Evolutionary conservation across 2,888 invertebrate genomes (phyloP), one percentile per base, ranked within the genome.

Genomic region (Chrysomela aeneicollis): DNA sequence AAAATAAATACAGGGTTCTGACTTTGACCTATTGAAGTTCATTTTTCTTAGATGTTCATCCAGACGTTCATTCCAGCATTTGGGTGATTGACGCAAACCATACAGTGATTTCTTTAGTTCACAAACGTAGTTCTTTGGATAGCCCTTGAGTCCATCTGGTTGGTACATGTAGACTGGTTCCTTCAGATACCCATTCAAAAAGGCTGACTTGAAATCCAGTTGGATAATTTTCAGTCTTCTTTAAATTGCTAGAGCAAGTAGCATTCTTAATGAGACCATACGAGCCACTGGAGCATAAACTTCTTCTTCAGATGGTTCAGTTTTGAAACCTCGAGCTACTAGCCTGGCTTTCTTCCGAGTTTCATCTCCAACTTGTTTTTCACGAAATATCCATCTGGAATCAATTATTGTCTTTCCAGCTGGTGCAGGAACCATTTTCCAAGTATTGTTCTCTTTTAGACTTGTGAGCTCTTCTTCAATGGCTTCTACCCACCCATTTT

Each of bases 311-410:
- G 35, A 30, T 46, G 46, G 69, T 71, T 60, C 53, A 53, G 22
- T 59, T 57, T 63, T 18, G 65, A 69, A 74, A 49, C 71, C 72
- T 15, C 72, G 59, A 53, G 69, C 69, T 49, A 73, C 71, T 64
- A 72, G 58, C 18, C 67, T 30, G n/a, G 67, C 69, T 52, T 69
- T 73, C 51, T 69, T 69, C 9, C 59, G 52, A n/a, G 57, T 19
- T 52, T 50, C 26, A 53, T 65, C 69, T 35, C 67, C 58, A 8
- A 66, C 63, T 46, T 58, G n/a, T 53, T 72, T 72, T 57, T 66
- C 57, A 12, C 49, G 37, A 58, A 71, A 72, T 9, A 69, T 67
- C 70, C 71, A 71, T 50, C 55, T 71, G 26, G 68, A 72, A 47
- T 72, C 68, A 19, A 73, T 69, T 10, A 71, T 26, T 5, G 26